Base-by-base conservation (phyloP, 2,113 vertebrate species). In the Lepidothrix coronata region DNA sequence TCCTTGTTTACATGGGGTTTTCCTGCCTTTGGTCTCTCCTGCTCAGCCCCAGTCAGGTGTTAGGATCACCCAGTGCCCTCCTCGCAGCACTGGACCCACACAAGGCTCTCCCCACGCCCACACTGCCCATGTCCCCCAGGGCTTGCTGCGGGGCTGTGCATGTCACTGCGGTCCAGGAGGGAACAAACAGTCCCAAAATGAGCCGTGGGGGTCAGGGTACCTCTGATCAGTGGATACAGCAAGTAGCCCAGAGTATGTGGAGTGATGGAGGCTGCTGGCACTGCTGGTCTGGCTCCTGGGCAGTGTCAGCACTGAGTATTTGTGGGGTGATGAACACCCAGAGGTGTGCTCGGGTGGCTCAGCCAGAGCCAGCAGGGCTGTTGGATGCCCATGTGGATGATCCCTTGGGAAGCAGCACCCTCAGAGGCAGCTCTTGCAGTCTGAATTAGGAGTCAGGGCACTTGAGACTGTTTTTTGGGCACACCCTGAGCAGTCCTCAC, bases 341-440 rank as follows among this genome's bases (percentile, higher is more conserved):
- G 62, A 39, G 25, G 8, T 1, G 3, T 21, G 43, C 49, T 78
- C 3, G 0, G n/a, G 49, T 30, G 51, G 39, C 30, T 59, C 78
- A 48, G 33, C 0, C 12, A 20, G 15, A 61, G 25, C 41, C 87
- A 52, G 46, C 0, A 0, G 13, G 66, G 30, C n/a, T 0, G 0
- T 3, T 43, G 77, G 35, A 12, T 54, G 41, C 5, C 37, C 71
- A 0, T 12, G 51, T 20, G 52, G 57, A 17, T 33, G 46, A 61
- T 9, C 30, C 18, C 27, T 44, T 1, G 6, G 63, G 63, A 35
- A 28, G 44, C 0, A 7, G 24, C 17, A 5, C 41, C 12, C 67
- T 30, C 8, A 4, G 43, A 49, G 30, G 11, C 7, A 5, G 24
- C 39, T 74, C 61, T 22, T 52, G 39, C 41, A 23, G 49, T 79